Percentiles rank a stretch among this genome's conserved stretches.
Conservation (phyloP, 2,888 invertebrate species). For the Lasioglossum leucozonium region DNA sequence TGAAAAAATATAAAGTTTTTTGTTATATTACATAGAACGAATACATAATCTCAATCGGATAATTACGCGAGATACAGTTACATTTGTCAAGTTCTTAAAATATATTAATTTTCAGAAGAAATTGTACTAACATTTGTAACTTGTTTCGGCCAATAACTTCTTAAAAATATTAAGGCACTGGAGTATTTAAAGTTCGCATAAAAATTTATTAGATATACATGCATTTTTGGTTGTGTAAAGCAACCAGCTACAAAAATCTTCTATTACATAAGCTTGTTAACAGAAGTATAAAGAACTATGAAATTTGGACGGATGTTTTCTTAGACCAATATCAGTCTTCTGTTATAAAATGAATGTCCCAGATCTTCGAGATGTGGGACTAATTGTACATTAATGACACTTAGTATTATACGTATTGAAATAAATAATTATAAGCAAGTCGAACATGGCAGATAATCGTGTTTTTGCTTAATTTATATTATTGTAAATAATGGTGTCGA, state of each 20-base stretch:
- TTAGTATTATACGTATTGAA: slow-evolving; percentile 31
- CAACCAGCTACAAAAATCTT: slow-evolving; percentile 44
- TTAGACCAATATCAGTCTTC: slow-evolving; percentile 79
- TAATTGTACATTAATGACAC: slow-evolving; percentile 56
- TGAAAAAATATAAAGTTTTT: background rate
- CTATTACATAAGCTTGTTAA: slow-evolving; percentile 16
- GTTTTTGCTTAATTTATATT: slow-evolving; percentile 3
- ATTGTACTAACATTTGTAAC: background rate
- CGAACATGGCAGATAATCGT: slow-evolving; percentile 14
- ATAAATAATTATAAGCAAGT: slow-evolving; percentile 38
- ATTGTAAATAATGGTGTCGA: slow-evolving; percentile 20
- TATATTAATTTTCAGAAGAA: slow-evolving; percentile 4
- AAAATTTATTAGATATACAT: slow-evolving; percentile 36
- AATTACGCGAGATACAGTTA: background rate
- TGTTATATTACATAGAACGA: background rate
- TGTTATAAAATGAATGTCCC: slow-evolving; percentile 54
- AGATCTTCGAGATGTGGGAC: slow-evolving; percentile 22
- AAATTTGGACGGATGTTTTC: slow-evolving; percentile 77
- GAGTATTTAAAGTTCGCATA: slow-evolving; percentile 25
- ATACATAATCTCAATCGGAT: slow-evolving; percentile 3
- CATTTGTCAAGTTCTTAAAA: background rate
- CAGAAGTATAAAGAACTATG: slow-evolving; percentile 29
- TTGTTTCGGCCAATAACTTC: background rate
- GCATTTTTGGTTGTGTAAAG: slow-evolving; percentile 45
- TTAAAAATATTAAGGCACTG: slow-evolving; percentile 10